Base-by-base conservation (phyloP, 2,888 invertebrate genomes). In the Petrophora chlorosata region DNA sequence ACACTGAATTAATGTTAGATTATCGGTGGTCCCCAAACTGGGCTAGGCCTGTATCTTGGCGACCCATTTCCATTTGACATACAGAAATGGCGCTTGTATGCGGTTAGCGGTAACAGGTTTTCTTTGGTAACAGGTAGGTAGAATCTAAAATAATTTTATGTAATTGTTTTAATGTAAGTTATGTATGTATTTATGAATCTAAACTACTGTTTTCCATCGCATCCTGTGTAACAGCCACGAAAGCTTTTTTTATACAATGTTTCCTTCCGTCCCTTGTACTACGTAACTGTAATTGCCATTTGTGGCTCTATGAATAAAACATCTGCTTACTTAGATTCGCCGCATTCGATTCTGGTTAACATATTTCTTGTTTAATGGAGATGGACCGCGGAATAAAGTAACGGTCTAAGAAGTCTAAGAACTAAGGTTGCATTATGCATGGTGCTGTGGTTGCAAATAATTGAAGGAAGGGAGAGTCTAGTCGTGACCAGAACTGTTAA, bases 241-340 rank as follows among this genome's bases (percentile, higher is more conserved):
- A 63, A 55, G 56, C 56, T 59, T 64, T 63, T n/a, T 68, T 68
- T 68, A 61, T 56, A 51, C 61, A 65, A 56, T 64, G 59, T 61
- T 62, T 61, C 63, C 65, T 65, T 65, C 61, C 65, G 56, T 39
- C 48, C 52, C 54, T 43, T 48, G 38, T 45, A 51, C 39, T 77
- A 64, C 67, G 76, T 78, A 76, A 77, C 79, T 71, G 79, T 80
- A 84, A 84, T 82, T 79, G 79, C 81, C 79, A 79, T 79, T 84
- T 79, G 76, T 65, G 70, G 73, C 56, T 56, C 53, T 61, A 78
- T 85, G 84, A 85, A 85, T 85, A 85, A 84, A 82, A 84, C 80
- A 85, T 84, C 70, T 77, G 79, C 78, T 75, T 78, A 75, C 74
- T 79, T 69, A 76, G 77, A 75, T 79, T 79, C 73, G 62, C 76